These are phyloP conservation scores for Glaucomys volans DNA, from an alignment of 2,113 vertebrate species.

Conservation along the genomic window DNA sequence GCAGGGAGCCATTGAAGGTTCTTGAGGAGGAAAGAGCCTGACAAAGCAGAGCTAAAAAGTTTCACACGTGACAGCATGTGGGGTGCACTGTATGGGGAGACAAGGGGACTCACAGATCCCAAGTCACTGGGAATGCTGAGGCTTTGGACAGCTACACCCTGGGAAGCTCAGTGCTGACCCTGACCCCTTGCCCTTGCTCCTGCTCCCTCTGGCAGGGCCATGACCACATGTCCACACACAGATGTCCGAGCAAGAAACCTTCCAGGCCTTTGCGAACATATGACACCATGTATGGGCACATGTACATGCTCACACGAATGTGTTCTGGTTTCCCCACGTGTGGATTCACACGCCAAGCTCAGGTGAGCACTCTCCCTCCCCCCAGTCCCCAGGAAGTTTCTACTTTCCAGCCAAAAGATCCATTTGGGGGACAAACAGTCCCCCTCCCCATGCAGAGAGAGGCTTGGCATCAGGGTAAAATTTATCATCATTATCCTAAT, in stretches of 20 bases:
- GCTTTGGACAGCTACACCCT: rapidly evolving
- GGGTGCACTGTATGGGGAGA: background rate
- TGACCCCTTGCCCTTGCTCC: background rate
- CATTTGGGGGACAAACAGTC: constrained; percentile 81
- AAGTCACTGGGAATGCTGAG: background rate
- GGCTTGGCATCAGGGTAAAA: constrained; percentile 88
- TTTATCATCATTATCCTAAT: constrained; percentile 93
- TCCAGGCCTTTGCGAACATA: background rate
- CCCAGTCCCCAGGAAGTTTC: constrained; percentile 69
- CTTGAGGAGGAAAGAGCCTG: background rate
- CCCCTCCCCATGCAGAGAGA: constrained; percentile 83
- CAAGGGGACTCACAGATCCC: background rate
- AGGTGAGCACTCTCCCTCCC: background rate
- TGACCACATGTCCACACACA: background rate
- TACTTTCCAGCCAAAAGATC: constrained; percentile 82
- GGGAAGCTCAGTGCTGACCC: background rate
- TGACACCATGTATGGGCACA: background rate
- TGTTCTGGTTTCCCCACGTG: rapidly evolving
- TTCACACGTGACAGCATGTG: too few relatives aligned
- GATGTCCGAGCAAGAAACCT: background rate
- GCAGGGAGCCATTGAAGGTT: background rate
- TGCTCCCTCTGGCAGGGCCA: background rate
- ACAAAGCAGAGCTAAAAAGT: background rate
- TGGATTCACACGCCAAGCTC: background rate
- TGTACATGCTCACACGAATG: too few relatives aligned